Conservation (phyloP, 1,140 invertebrate genomes). For the Cydia fagiglandana region DNA sequence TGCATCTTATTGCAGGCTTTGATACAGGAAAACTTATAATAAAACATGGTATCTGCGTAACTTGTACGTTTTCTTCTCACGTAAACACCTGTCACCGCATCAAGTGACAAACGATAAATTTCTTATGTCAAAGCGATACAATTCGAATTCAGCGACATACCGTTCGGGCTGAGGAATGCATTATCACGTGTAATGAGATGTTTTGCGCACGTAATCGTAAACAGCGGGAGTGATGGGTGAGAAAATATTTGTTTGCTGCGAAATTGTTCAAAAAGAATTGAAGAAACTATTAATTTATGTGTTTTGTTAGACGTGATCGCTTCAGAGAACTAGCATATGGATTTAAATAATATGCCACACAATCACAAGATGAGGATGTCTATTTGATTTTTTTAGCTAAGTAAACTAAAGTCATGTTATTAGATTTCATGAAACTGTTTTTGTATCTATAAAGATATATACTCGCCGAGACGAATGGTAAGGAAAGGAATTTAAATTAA, state of each 20-base stretch:
- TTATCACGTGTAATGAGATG: slow-evolving; percentile 16
- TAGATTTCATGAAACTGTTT: too few species aligned
- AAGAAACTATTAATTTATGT: neutral
- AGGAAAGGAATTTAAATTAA: neutral
- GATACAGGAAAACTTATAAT: too few species aligned
- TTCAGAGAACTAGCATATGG: neutral
- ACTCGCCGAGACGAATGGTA: too few species aligned
- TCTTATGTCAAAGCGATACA: slow-evolving; percentile 8
- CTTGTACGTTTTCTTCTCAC: neutral
- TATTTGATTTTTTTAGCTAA: too few species aligned
- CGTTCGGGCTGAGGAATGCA: slow-evolving; percentile 19
- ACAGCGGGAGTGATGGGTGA: slow-evolving; percentile 22
- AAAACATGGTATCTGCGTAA: neutral
- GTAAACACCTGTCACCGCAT: neutral
- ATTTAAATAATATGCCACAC: neutral
- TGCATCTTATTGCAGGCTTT: too few species aligned
- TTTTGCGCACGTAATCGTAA: slow-evolving; percentile 27
- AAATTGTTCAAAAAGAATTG: neutral
- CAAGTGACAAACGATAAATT: slow-evolving; percentile 24
- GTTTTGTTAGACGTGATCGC: neutral
- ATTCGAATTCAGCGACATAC: slow-evolving; percentile 21
- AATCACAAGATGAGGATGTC: too few species aligned
- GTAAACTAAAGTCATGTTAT: too few species aligned
- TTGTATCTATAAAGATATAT: too few species aligned
- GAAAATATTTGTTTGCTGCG: slow-evolving; percentile 13